phyloP scores from a whole-genome alignment of 2,113 vertebrate species.

The Crotophaga sulcirostris region DNA sequence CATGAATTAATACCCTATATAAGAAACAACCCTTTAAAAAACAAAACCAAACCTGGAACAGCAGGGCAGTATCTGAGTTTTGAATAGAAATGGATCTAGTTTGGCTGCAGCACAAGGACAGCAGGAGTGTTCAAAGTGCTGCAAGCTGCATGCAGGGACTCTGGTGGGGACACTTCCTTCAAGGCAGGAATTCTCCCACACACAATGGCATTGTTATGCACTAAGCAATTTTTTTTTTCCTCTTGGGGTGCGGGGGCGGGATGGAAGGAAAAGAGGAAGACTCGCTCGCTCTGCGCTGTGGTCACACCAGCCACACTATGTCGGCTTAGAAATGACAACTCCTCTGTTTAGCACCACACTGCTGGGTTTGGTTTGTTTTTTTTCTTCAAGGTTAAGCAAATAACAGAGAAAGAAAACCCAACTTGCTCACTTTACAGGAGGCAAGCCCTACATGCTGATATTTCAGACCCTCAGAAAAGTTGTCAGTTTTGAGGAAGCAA shows the following conservation, averaged over 20 bases:
- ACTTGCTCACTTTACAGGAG: background rate
- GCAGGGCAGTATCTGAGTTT: background rate
- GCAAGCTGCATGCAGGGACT: background rate
- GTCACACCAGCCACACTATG: background rate
- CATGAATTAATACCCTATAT: background rate
- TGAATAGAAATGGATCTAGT: constrained; percentile 55
- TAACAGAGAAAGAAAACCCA: background rate
- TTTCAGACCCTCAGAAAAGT: background rate
- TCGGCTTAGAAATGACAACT: background rate
- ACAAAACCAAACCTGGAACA: constrained; percentile 23
- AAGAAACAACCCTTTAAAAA: constrained; percentile 20
- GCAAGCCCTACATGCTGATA: background rate
- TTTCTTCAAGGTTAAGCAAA: background rate
- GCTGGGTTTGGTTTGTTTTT: background rate
- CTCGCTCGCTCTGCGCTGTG: background rate
- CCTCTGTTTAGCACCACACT: background rate
- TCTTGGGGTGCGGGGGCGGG: background rate
- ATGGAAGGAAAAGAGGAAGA: background rate
- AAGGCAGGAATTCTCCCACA: constrained; percentile 50
- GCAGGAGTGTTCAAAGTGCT: background rate
- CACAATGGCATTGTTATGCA: constrained; percentile 52
- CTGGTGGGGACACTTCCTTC: constrained; percentile 40
- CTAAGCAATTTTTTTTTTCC: background rate
- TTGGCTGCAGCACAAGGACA: constrained; percentile 46
- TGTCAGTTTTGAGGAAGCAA: background rate